phyloP scores from a whole-genome alignment of 2,888 invertebrate genomes.

The Caenorhabditis japonica region DNA sequence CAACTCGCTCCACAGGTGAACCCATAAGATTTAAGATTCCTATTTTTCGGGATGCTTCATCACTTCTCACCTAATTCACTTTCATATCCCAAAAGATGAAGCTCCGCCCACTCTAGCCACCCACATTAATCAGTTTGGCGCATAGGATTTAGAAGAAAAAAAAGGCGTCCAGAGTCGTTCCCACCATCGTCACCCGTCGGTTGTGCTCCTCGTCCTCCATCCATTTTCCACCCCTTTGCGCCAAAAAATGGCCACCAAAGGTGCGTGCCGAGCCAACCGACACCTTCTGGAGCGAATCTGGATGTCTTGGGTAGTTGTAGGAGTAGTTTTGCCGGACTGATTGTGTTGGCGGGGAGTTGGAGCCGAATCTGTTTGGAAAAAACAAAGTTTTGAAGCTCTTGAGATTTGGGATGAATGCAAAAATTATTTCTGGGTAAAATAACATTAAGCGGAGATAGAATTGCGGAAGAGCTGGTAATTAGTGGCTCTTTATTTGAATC shows the following conservation, averaged over 20 bases:
- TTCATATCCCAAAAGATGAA: not conserved
- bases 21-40: not conserved
- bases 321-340: not conserved
- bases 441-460: too few species aligned
- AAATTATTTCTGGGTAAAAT: too few species aligned
- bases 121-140: slow-evolving; percentile 8
- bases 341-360: too few species aligned
- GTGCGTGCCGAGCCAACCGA: slow-evolving; percentile 21
- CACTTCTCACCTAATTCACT: not conserved
- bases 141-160: not conserved
- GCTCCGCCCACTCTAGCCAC: not conserved
- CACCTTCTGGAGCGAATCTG: slow-evolving; percentile 32
- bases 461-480: too few species aligned
- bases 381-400: too few species aligned
- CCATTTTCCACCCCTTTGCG: slow-evolving; percentile 13
- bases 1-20: not conserved
- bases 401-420: too few species aligned
- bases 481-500: too few species aligned
- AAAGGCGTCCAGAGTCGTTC: slow-evolving; percentile 13
- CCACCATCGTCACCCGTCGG: slow-evolving; percentile 5
- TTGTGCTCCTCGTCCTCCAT: slow-evolving; percentile 16
- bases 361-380: too few species aligned
- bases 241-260: not conserved
- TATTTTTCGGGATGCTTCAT: not conserved
- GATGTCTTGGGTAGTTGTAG: not conserved